A percentile compares a stretch with the other conserved stretches of the same genome.
Conservation (phyloP, 2,888 invertebrate species). For the Epinotia bilunana region DNA sequence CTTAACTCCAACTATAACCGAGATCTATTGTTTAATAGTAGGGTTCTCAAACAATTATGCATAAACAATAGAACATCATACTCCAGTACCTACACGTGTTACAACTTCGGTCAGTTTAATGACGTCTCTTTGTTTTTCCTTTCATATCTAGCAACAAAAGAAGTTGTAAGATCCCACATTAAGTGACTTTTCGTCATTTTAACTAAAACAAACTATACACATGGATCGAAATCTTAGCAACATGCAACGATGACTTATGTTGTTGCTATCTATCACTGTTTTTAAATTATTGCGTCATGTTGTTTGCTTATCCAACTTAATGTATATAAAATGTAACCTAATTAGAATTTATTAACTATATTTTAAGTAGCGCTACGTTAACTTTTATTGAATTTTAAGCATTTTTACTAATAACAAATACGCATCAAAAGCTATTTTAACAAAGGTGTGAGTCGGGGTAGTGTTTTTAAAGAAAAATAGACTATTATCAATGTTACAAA, state of each 20-base stretch:
- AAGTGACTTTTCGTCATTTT: no score
- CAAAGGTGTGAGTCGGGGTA: neutral
- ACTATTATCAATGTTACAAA: neutral
- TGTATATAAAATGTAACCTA: neutral
- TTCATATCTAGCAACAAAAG: no score
- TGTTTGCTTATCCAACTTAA: neutral
- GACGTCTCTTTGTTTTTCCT: no score
- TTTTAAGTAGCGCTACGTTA: neutral
- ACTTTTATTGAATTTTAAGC: conserved; percentile 4
- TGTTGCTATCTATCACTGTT: neutral
- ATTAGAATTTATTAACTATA: neutral
- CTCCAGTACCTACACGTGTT: no score
- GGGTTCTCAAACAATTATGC: no score
- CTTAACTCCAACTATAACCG: no score
- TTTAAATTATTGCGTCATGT: neutral
- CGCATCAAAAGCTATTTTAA: conserved; percentile 1
- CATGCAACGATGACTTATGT: neutral
- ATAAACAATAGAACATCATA: no score
- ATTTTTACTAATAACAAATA: conserved; percentile 14
- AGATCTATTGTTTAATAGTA: no score
- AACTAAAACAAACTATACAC: no score
- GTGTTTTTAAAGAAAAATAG: neutral
- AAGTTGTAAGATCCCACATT: no score
- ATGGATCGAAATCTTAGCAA: neutral
- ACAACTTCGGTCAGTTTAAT: no score